Base-by-base conservation (phyloP, 2,888 invertebrate species). In the Eilema depressum region DNA sequence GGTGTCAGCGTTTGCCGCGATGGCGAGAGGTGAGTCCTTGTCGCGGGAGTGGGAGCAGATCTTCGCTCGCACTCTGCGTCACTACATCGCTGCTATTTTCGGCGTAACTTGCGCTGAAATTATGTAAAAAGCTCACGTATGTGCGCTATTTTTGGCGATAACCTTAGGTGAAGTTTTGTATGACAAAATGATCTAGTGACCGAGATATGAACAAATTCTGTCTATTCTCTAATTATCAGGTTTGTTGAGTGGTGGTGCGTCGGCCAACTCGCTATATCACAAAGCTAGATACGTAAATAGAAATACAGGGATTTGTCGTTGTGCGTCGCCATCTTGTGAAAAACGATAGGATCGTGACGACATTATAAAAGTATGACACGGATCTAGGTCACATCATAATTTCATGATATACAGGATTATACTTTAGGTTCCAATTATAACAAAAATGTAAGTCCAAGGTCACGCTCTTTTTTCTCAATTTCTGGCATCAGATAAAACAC, bases 71-170 rank as follows among this genome's bases (percentile, higher is more conserved):
- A 83, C 86, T 89, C 91, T 92, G 92, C 94, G 94, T 94, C 94
- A 94, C 90, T 86, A 89, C 88, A 85, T 85, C 87, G 90, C 81
- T 82, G 91, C 95, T 95, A 95, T 95, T 95, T 95, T 93, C 91
- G 91, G 92, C 88, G 90, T 89, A 92, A 93, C 95, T 93, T 94
- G 95, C 93, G 95, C 93, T 94, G 94, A 95, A 95, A 95, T 95
- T 95, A 95, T 95, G 95, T 95, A 95, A 95, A 95, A 95, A 95
- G 93, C 93, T 92, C 92, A 90, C 92, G 92, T 93, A 93, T 92
- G 92, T 90, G 91, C 86, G 89, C 94, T 95, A 95, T 95, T 95
- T 95, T 92, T 89, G 92, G 93, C 90, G 83, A 89, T 93, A 95
- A 92, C 94, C 93, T 93, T 92, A 93, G 91, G 86, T 85, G 87